Percentiles rank a stretch among this genome's conserved stretches.
Evolutionary conservation across 2,113 vertebrate genomes (phyloP).

Genomic region (Phyllopteryx taeniolatus): DNA sequence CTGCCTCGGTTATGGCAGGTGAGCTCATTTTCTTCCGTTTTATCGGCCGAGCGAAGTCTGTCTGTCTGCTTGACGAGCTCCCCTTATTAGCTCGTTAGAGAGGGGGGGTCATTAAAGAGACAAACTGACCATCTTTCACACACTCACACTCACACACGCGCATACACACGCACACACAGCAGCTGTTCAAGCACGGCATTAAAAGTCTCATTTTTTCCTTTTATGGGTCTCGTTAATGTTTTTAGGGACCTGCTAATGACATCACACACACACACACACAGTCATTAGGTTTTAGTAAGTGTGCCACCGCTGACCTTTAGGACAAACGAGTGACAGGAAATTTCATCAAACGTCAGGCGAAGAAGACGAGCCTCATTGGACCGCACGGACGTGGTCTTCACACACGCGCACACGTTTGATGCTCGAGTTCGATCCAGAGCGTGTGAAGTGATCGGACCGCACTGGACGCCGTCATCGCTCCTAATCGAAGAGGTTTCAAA

Average conservation of each 20-base stretch:
- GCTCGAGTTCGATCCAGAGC: too few species aligned
- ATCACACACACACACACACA: neutral
- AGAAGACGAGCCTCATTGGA: neutral
- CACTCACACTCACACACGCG: constrained; percentile 16
- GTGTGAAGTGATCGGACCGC: too few species aligned
- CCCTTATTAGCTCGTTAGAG: constrained; percentile 8
- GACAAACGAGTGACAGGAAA: neutral
- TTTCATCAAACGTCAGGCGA: neutral
- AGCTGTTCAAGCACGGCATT: constrained; percentile 29
- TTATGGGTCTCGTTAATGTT: constrained; percentile 9
- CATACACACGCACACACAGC: constrained; percentile 15
- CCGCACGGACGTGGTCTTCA: too few species aligned
- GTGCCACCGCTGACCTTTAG: constrained; percentile 6
- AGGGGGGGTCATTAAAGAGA: constrained; percentile 7
- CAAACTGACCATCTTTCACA: constrained; percentile 16
- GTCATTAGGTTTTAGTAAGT: constrained; percentile 2
- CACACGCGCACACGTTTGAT: too few species aligned
- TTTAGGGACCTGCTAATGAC: constrained; percentile 5
- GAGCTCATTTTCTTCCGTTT: neutral
- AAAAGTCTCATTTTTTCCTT: constrained; percentile 15
- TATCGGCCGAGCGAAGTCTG: neutral
- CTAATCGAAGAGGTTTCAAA: too few species aligned
- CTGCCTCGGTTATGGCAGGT: neutral
- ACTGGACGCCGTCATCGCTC: too few species aligned
- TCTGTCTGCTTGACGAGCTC: constrained; percentile 8